Base-by-base conservation (phyloP, 2,113 vertebrate species). In the Malurus melanocephalus region DNA sequence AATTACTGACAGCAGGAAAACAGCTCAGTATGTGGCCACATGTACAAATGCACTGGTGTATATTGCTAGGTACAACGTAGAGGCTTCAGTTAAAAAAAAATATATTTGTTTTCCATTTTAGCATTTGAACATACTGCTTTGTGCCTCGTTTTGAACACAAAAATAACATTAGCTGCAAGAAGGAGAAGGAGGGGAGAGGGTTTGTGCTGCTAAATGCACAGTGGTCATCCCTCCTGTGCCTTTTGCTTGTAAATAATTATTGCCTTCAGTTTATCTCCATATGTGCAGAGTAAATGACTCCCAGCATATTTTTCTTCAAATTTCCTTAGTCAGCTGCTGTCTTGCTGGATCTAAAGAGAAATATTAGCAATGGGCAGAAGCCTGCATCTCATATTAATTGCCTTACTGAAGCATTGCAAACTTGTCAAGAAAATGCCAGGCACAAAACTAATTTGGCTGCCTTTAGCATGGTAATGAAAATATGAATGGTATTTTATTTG, bases 361-460 rank as follows among this genome's bases (percentile, higher is more conserved):
- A 60, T 60, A 76, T 72, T 84, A 89, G 64, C 76, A 49, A 28
- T 64, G 80, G 77, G 87, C 83, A 93, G 46, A 90, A 92, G 90
- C 78, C 85, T 87, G 14, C 57, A 71, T 52, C 91, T 94, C 71
- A 2, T 90, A 35, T 93, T 92, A 91, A 81, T 89, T 95, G 92
- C 87, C 94, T 95, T 94, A 94, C 49, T 0, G 18, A 94, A 94
- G 88, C 95, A 88, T 92, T 94, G 88, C 93, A 79, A 81, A 81
- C 85, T 83, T 94, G 66, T 95, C 93, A 91, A 90, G 92, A 94
- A 94, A 95, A 92, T 76, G 76, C 60, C 77, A 80, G 88, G 59
- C 80, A 55, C 60, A 67, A 67, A 84, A 92, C 68, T 59, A 75
- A 40, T 69, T 88, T 81, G 82, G 65, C 78, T 89, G 59, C 78